Percentiles rank a stretch among this genome's conserved stretches.
phyloP scores from a whole-genome alignment of 2,113 vertebrate species.

The Aegithalos caudatus region DNA sequence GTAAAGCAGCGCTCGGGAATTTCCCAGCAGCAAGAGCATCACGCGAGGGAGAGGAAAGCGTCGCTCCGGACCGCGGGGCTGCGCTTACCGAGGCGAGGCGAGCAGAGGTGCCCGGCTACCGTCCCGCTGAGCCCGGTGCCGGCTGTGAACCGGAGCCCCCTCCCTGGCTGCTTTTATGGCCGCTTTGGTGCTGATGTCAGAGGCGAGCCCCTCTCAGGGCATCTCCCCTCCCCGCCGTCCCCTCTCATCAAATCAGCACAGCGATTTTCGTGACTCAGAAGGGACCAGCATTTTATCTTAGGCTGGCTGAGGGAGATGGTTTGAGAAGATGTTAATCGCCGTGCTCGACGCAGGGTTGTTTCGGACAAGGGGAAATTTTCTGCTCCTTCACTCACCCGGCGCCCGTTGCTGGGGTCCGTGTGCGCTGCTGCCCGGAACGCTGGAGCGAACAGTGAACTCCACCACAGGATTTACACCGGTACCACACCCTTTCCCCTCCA shows the following conservation, averaged over 20 bases:
- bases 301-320: not conserved
- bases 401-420: accelerated
- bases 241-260: constrained; percentile 46
- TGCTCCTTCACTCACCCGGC: not conserved
- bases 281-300: not conserved
- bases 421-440: not conserved
- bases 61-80: accelerated
- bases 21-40: not conserved
- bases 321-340: not conserved
- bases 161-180: constrained; percentile 53
- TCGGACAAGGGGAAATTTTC: not conserved
- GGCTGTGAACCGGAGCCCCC: not conserved
- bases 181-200: constrained; percentile 58
- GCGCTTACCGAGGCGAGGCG: constrained; percentile 28
- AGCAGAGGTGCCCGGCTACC: not conserved
- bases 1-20: not conserved
- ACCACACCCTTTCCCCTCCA: not conserved
- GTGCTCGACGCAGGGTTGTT: accelerated
- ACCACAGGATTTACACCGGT: accelerated
- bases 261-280: constrained; percentile 45
- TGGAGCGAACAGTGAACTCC: accelerated
- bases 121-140: not conserved
- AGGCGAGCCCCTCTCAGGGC: not conserved
- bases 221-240: constrained; percentile 48
- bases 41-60: accelerated